A percentile compares a stretch with the other conserved stretches of the same genome.
These are phyloP conservation scores for Muscicapa adusta DNA, from an alignment of 2,113 vertebrate species.

Conservation along the genomic window DNA sequence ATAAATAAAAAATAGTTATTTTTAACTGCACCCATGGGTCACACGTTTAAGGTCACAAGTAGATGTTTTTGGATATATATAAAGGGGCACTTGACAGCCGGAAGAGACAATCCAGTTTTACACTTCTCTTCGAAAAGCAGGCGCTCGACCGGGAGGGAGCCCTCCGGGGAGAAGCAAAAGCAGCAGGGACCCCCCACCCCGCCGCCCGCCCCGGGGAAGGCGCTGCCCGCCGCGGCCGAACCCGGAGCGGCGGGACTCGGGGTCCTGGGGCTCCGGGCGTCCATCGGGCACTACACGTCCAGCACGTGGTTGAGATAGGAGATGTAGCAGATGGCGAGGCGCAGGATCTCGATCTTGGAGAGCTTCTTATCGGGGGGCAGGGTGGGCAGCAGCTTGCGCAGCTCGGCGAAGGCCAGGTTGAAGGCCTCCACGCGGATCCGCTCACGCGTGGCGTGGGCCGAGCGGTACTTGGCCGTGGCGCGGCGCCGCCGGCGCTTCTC, in stretches of 20 bases:
- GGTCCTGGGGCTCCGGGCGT: background rate
- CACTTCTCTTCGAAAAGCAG: conserved; percentile 15
- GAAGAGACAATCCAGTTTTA: conserved; percentile 63
- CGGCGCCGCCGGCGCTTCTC: conserved; percentile 84
- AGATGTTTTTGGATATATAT: conserved; percentile 81
- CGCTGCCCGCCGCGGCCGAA: background rate
- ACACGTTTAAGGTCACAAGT: conserved; percentile 90
- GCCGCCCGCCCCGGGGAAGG: background rate
- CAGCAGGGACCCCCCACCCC: background rate
- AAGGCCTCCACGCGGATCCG: conserved; percentile 80
- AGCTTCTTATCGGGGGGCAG: conserved; percentile 79
- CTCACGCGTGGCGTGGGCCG: conserved; percentile 78
- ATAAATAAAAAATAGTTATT: conserved; percentile 88
- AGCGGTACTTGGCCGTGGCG: conserved; percentile 79
- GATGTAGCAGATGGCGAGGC: conserved; percentile 80
- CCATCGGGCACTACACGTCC: conserved; percentile 62
- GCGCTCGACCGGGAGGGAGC: background rate
- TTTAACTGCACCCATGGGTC: conserved; percentile 79
- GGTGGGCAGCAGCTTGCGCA: conserved; percentile 78
- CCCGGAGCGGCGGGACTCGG: background rate
- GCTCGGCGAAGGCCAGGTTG: conserved; percentile 79
- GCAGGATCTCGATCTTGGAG: conserved; percentile 80
- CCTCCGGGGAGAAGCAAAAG: background rate
- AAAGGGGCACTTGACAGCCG: conserved; percentile 85
- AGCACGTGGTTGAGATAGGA: conserved; percentile 81